Conservation (phyloP, 2,888 invertebrate species). For the Ditula angustiorana region DNA sequence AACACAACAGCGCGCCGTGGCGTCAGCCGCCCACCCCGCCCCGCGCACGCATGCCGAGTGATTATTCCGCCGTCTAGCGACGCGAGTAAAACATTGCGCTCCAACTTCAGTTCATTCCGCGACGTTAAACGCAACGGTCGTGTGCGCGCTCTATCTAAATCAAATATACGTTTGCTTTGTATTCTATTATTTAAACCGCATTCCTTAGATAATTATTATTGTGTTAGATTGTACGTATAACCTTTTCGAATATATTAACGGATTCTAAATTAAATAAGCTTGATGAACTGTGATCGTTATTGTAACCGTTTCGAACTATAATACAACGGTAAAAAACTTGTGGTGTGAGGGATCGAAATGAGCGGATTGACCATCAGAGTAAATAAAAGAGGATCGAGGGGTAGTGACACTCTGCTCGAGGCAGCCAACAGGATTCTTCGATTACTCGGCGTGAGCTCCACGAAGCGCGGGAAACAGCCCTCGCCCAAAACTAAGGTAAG, state of each 20-base stretch:
- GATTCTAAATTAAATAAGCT: conserved; percentile 54
- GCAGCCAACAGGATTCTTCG: conserved; percentile 84
- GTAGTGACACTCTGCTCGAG: conserved; percentile 83
- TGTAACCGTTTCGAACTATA: conserved; percentile 71
- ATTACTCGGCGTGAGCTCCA: conserved; percentile 81
- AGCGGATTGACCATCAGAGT: conserved; percentile 84
- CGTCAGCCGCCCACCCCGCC: conserved; percentile 45
- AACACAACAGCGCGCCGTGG: conserved; percentile 50
- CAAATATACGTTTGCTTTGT: conserved; percentile 59
- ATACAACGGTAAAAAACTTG: conserved; percentile 72
- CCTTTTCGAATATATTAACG: conserved; percentile 47
- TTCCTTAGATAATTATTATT: conserved; percentile 59
- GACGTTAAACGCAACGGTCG: conserved; percentile 67
- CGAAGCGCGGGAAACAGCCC: conserved; percentile 85
- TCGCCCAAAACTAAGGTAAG: conserved; percentile 84
- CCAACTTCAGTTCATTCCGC: conserved; percentile 72
- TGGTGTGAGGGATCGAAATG: conserved; percentile 80
- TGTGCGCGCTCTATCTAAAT: conserved; percentile 55
- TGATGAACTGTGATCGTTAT: conserved; percentile 60
- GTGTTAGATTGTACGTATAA: conserved; percentile 45
- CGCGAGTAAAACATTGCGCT: conserved; percentile 60
- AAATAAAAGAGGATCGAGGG: conserved; percentile 82
- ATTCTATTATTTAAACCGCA: conserved; percentile 60
- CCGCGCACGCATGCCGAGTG: conserved; percentile 54
- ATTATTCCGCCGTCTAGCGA: conserved; percentile 69